These are phyloP conservation scores for Isotomurus palustris DNA, from an alignment of 2,888 invertebrate genomes.

Conservation along the genomic window DNA sequence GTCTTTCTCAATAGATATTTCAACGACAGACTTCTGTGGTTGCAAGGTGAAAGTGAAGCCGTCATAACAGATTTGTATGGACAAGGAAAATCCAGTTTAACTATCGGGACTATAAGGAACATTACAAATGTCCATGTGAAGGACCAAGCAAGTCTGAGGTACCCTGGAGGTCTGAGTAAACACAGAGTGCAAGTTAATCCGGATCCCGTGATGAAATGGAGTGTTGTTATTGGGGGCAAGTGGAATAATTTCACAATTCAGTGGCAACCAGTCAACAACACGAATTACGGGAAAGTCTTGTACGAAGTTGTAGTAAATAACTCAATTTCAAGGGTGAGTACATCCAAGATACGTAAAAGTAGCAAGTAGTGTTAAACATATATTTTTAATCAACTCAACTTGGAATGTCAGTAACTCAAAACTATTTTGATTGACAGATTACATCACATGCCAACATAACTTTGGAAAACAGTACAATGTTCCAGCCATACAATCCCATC, in stretches of 20 bases:
- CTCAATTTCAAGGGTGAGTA: slow-evolving; percentile 38
- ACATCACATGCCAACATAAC: slow-evolving; percentile 48
- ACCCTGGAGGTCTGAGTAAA: slow-evolving; percentile 50
- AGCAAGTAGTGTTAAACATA: no score
- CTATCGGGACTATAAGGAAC: slow-evolving; percentile 32
- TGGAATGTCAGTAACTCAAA: not conserved
- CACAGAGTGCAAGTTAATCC: slow-evolving; percentile 64
- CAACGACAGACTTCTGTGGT: slow-evolving; percentile 77
- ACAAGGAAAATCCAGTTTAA: slow-evolving; percentile 61
- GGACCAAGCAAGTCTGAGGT: slow-evolving; percentile 63
- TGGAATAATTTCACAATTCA: slow-evolving; percentile 78
- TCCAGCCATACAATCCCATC: slow-evolving; percentile 53
- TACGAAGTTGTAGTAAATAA: slow-evolving; percentile 58
- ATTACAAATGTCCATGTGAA: slow-evolving; percentile 55
- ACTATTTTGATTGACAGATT: slow-evolving; percentile 42
- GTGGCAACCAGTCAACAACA: slow-evolving; percentile 70
- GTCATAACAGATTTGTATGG: slow-evolving; percentile 72
- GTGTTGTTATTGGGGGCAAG: slow-evolving; percentile 66
- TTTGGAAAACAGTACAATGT: slow-evolving; percentile 29
- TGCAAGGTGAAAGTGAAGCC: slow-evolving; percentile 67
- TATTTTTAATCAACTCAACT: not conserved
- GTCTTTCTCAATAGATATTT: no score
- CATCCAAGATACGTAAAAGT: no score
- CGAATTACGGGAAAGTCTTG: slow-evolving; percentile 74
- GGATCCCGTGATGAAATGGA: slow-evolving; percentile 61